Base-by-base conservation (phyloP, 35 echinoderm and acorn worm species). In the Eucidaris tribuloides region DNA sequence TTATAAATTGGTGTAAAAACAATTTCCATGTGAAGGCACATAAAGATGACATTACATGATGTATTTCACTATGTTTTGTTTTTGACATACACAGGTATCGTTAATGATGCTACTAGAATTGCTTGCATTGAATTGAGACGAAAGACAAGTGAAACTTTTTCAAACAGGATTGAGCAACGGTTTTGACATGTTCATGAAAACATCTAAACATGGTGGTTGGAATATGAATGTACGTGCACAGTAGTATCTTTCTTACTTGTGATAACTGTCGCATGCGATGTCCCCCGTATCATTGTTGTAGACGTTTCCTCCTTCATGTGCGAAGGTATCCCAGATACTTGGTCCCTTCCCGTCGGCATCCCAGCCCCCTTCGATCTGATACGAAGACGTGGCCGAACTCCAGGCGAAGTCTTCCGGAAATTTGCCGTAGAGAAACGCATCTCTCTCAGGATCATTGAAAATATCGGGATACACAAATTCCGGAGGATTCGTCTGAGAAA, bases 291-390 rank as follows among this genome's bases (percentile, higher is more conserved):
- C 81, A 27, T 89, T 76, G 58, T 95, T 89, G 34, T 55, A 4
- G 22, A 95, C 66, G 19, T 85, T 76, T 4, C 76, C 81, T 19
- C 66, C 80, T 41, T 77, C 85, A 27, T 94, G 91, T 6, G 91
- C 45, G 33, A 83, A 96, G 27, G 15, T 86, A 49, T 94, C 92
- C 92, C 92, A 94, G 24, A 94, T 94, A 78, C 92, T 85, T 27
- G 68, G 58, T 28, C 92, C 92, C 49, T 94, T 94, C 1, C 70
- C 92, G 15, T 78, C 81, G 5, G 27, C 82, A 63, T 94, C 62
- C 92, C 92, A 94, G 6, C 54, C 92, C 30, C 92, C 92, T 76
- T 94, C 92, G 48, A 94, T 94, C 76, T 94, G 92, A 41, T 94
- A 94, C 3, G 92, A 82, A 0, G 92, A 89, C 7, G 92, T 94